Base-by-base conservation (phyloP, 2,888 invertebrate species). In the Cataglyphis albicans region DNA sequence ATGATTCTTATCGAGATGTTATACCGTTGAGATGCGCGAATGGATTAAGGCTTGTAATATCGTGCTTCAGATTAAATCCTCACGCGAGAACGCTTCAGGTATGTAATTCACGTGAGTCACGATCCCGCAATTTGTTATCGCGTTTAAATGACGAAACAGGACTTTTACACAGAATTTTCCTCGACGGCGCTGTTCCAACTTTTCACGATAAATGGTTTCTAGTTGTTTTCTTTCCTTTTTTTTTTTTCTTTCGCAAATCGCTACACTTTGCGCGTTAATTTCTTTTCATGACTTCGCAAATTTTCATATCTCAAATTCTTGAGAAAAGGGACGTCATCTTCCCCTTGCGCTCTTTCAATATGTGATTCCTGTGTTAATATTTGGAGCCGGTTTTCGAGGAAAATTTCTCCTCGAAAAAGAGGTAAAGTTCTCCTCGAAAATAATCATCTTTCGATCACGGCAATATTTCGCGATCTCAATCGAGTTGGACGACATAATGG, bases 31-130 rank as follows among this genome's bases (percentile, higher is more conserved):
- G 76, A 76, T 68, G 44, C 38, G 35, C 18, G 15, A 75, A 52
- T 65, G 41, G 68, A 78, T 70, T 68, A 5, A 41, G n/a, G 15
- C 10, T 57, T 57, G 32, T 68, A 68, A 68, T 68, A 55, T n/a
- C 32, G 32, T 32, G 75, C 57, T 57, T 57, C 32, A 10, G 41
- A 70, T 76, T 80, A 80, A 72, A 80, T 35, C 59, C 59, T 44
- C 72, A 80, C 72, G 72, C 52, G 59, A 80, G 72, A 61, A 29
- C 35, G 52, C 38, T 64, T 59, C 59, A 48, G 59, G 44, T 72
- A 59, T 44, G 44, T 72, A 78, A 80, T 48, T 80, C 59, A 44
- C 78, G 21, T 25, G 70, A 78, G 70, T 78, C 78, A 72, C 59
- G 72, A 68, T 57, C 41, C 57, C n/a, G 21, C 68, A 68, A 35